Conservation (phyloP, 92 coral and sea anemone species). For the Nematostella vectensis region DNA sequence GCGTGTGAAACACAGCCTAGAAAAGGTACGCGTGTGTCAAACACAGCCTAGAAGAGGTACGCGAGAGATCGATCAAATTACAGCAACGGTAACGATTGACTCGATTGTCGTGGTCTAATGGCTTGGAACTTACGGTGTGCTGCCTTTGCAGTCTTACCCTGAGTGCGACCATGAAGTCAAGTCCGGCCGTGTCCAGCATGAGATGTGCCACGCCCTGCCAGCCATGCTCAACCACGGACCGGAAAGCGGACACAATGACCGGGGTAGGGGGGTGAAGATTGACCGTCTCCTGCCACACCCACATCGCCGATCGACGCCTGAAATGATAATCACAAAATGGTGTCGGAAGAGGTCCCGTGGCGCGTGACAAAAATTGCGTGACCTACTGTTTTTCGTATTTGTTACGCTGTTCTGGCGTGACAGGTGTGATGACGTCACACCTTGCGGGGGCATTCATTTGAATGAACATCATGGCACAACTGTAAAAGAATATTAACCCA, state of each 20-base stretch:
- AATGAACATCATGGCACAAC: slow-evolving; percentile 79
- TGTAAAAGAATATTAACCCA: not conserved
- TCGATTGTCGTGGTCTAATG: too few relatives aligned
- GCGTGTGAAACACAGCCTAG: too few relatives aligned
- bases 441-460: slow-evolving; percentile 69
- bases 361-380: not conserved
- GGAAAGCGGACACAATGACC: slow-evolving; percentile 58
- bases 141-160: too few relatives aligned
- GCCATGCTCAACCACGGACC: slow-evolving; percentile 56
- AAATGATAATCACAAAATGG: not conserved
- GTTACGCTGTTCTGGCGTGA: slow-evolving; percentile 35
- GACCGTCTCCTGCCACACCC: slow-evolving; percentile 52
- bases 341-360: too few relatives aligned
- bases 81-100: too few relatives aligned
- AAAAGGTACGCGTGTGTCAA: too few relatives aligned
- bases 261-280: slow-evolving; percentile 52
- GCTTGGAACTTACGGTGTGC: too few relatives aligned
- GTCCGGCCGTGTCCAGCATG: slow-evolving; percentile 74
- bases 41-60: too few relatives aligned
- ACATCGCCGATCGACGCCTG: slow-evolving; percentile 37
- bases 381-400: slow-evolving; percentile 56
- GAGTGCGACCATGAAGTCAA: slow-evolving; percentile 68
- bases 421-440: slow-evolving; percentile 54
- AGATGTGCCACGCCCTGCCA: slow-evolving; percentile 87
- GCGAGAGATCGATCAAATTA: too few relatives aligned